Percentiles rank a stretch among this genome's conserved stretches.
phyloP scores from a whole-genome alignment of 1,140 invertebrate genomes.

The Colletes latitarsis region DNA sequence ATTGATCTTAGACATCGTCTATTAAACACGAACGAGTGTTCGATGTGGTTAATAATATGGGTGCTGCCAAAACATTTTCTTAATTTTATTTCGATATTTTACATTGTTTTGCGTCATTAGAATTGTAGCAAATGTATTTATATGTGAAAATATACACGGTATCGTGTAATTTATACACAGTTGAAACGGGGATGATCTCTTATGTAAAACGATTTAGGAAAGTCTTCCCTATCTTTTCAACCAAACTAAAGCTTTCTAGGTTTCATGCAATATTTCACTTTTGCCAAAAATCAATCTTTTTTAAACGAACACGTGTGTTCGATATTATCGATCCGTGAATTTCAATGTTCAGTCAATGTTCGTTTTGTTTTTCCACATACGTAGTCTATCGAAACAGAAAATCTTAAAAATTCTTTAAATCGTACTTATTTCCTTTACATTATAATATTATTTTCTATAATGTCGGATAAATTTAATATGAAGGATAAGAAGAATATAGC shows the following conservation, averaged over 20 bases:
- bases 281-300: no score
- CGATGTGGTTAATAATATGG: conserved; percentile 6
- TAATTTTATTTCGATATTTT: no score
- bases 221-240: no score
- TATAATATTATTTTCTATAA: conserved; percentile 8
- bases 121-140: not conserved
- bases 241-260: no score
- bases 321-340: not conserved
- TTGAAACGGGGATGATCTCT: no score
- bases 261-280: no score
- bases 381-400: not conserved
- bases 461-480: not conserved
- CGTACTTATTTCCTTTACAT: no score
- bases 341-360: not conserved
- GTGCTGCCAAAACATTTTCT: not conserved
- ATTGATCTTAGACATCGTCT: conserved; percentile 30
- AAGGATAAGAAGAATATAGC: not conserved
- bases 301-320: no score
- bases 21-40: not conserved
- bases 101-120: not conserved
- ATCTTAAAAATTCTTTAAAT: not conserved
- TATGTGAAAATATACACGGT: not conserved
- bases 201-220: no score
- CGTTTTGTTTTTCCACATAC: not conserved
- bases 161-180: no score